Conservation (phyloP, 2,113 vertebrate species). For the Phyllostomus discolor region DNA sequence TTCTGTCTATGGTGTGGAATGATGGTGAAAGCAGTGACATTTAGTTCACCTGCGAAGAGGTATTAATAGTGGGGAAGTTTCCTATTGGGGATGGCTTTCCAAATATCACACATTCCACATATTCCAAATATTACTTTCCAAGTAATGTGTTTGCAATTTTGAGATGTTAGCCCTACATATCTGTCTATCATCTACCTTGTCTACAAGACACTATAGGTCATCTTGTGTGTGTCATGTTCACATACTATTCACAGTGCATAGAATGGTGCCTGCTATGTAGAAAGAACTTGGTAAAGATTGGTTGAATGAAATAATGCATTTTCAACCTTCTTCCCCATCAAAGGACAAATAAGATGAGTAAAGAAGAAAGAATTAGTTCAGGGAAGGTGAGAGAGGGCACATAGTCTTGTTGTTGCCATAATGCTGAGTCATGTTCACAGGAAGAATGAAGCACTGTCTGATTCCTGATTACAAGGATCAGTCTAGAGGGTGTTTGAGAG, state of each 20-base stretch:
- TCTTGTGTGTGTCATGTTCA: background rate
- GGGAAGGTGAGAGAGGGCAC: background rate
- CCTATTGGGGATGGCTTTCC: too few species aligned
- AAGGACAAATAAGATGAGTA: background rate
- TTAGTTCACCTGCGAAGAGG: background rate
- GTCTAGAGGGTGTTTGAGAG: background rate
- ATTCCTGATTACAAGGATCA: too few species aligned
- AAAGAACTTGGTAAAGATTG: background rate
- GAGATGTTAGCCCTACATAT: background rate
- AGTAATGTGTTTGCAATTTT: background rate
- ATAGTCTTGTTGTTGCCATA: fast-evolving
- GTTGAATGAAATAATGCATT: background rate
- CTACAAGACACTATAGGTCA: fast-evolving
- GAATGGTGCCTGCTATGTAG: background rate
- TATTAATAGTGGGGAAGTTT: background rate
- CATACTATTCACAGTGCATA: fast-evolving
- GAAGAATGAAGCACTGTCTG: background rate
- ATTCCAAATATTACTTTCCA: too few species aligned
- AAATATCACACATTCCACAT: background rate
- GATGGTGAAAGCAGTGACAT: background rate
- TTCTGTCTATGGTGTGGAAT: background rate
- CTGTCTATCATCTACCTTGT: too few species aligned
- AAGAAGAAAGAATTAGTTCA: background rate
- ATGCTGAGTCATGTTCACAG: too few species aligned
- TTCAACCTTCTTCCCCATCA: background rate